Evolutionary conservation across 2,113 vertebrate species (phyloP), one percentile per base, ranked within the genome.

Genomic region (Cryptomyrus ogoouensis): DNA sequence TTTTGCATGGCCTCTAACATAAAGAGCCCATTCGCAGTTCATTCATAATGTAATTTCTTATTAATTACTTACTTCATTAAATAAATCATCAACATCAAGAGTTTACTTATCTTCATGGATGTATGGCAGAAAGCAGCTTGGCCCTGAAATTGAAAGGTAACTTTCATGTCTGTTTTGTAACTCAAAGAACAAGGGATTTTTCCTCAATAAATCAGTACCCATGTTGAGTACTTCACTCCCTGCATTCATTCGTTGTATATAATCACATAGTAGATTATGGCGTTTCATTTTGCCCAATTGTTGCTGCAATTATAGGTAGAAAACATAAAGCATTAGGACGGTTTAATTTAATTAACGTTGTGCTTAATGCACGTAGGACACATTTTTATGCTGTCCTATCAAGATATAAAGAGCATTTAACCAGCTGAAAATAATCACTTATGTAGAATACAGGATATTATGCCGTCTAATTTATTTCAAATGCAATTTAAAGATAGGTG

Each of bases 41-140:
- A 17, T 42, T 39, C 74, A 7, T 42, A 35, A 19, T 80, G 35
- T 19, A 80, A 39, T 80, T 80, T 17, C 13, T 42, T 80, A 80
- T 42, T 80, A 42, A 42, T 80, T 42, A 39, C 8, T 74, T 74
- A 35, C 74, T 39, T 42, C 13, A 80, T 80, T 80, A 42, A 42
- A 39, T 42, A 80, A 80, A 5, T 42, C 39, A 6, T 7, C 9
- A 6, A 94, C 94, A 94, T 94, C 94, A 93, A 91, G 92, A 42
- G 74, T 42, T 80, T 3, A 31, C 62, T 31, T 31, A 70, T 31
- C 62, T 70, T 91, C 91, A 92, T 93, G 94, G 95, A 95, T 95
- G 92, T 94, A 92, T 95, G 95, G 94, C 95, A 94, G 95, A 95
- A 95, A 95, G 95, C 94, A 96, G 92, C 94, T 95, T 95, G 93